A percentile compares a stretch with the other conserved stretches of the same genome.
Conservation (phyloP, 2,113 vertebrate species). For the Eclectus roratus region DNA sequence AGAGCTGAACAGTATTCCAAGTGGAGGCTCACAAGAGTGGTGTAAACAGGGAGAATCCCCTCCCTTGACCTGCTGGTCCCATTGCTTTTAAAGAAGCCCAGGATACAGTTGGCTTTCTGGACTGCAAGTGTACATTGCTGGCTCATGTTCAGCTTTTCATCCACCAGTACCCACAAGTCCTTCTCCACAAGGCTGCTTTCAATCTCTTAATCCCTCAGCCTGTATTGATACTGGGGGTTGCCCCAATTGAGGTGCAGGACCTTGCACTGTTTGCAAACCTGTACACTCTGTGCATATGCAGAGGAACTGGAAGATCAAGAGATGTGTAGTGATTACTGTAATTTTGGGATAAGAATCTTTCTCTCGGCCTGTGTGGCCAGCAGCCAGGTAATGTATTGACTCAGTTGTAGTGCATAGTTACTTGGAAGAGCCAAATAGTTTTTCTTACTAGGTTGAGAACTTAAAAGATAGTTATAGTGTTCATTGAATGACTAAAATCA, state of each 20-base stretch:
- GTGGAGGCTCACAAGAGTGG: neutral
- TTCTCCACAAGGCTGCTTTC: neutral
- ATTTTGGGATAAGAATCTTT: neutral
- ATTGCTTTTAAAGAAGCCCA: neutral
- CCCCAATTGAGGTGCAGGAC: neutral
- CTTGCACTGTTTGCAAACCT: neutral
- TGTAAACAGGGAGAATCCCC: neutral
- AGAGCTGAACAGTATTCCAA: neutral
- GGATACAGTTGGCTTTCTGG: neutral
- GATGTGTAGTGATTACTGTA: neutral
- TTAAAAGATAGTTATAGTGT: neutral
- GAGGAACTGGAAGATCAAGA: neutral
- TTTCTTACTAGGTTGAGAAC: neutral
- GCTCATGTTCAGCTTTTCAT: neutral
- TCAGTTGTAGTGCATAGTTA: neutral
- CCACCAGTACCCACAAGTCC: neutral
- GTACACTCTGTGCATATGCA: neutral
- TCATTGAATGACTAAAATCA: neutral
- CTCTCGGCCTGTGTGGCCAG: neutral
- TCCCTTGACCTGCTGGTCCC: fast-evolving
- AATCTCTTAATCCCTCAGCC: neutral
- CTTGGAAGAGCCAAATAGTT: neutral
- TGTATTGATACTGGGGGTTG: fast-evolving
- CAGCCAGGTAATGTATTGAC: neutral
- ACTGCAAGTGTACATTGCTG: fast-evolving